A percentile compares a stretch with the other conserved stretches of the same genome.
phyloP scores from a whole-genome alignment of 2,113 vertebrate species.

The Corvus hawaiiensis region DNA sequence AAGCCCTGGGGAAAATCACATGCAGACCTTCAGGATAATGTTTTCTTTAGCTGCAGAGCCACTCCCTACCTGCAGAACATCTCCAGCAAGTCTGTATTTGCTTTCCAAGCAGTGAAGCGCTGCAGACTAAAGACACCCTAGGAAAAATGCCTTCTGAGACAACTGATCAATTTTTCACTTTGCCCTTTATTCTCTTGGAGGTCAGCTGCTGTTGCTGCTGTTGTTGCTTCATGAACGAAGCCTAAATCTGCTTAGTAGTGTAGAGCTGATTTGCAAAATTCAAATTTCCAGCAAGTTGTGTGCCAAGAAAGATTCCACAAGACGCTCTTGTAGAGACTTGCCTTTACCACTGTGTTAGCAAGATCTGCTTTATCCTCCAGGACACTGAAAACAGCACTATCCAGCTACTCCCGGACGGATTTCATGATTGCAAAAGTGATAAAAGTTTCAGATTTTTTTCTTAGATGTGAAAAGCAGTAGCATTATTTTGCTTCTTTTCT shows the following conservation, averaged over 20 bases:
- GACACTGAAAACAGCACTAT: background rate
- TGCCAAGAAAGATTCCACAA: background rate
- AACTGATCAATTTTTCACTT: background rate
- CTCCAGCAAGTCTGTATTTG: background rate
- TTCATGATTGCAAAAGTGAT: background rate
- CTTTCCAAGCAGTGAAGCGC: background rate
- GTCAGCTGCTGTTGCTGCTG: background rate
- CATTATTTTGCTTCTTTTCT: background rate
- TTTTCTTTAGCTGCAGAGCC: background rate
- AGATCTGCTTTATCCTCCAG: background rate
- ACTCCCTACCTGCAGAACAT: background rate
- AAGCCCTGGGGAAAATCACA: background rate
- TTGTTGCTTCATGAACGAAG: background rate
- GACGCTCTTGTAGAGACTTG: background rate
- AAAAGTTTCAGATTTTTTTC: background rate
- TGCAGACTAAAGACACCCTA: background rate
- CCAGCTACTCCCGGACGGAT: rapidly evolving
- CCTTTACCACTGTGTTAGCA: background rate
- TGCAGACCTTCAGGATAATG: background rate
- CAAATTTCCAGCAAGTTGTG: background rate
- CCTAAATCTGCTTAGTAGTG: background rate
- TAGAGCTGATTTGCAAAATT: background rate
- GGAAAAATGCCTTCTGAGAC: background rate
- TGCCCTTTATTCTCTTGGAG: background rate
- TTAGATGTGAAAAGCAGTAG: background rate